phyloP scores from a whole-genome alignment of 2,113 vertebrate species.

The Daboia siamensis region DNA sequence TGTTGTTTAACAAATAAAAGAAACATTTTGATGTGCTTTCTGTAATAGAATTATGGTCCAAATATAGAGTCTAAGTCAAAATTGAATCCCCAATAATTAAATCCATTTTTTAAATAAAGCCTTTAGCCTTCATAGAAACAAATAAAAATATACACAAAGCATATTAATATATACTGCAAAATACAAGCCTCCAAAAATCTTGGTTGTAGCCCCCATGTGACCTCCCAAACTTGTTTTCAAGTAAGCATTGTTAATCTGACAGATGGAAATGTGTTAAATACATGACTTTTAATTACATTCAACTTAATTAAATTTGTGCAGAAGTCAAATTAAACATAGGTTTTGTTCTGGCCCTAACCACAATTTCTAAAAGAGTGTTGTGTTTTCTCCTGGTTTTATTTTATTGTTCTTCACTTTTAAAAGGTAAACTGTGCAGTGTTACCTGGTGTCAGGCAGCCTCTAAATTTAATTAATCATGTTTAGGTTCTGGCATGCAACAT shows the following conservation, averaged over 20 bases:
- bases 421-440: background rate
- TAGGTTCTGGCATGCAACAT: background rate
- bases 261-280: background rate
- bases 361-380: background rate
- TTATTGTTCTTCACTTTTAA: background rate
- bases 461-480: background rate
- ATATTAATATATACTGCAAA: background rate
- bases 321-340: background rate
- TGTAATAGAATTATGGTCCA: background rate
- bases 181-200: background rate
- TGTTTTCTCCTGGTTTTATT: background rate
- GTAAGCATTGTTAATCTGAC: background rate
- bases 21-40: background rate
- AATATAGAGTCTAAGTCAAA: background rate
- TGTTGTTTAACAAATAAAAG: background rate
- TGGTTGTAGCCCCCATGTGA: background rate
- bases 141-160: background rate
- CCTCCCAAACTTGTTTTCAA: background rate
- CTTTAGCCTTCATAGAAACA: background rate
- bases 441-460: background rate
- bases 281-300: background rate
- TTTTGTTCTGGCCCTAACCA: background rate
- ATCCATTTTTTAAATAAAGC: background rate
- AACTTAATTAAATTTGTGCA: background rate
- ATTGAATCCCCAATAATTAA: background rate